phyloP scores from a whole-genome alignment of 1,140 invertebrate genomes.

The Chironomus striatipennis region DNA sequence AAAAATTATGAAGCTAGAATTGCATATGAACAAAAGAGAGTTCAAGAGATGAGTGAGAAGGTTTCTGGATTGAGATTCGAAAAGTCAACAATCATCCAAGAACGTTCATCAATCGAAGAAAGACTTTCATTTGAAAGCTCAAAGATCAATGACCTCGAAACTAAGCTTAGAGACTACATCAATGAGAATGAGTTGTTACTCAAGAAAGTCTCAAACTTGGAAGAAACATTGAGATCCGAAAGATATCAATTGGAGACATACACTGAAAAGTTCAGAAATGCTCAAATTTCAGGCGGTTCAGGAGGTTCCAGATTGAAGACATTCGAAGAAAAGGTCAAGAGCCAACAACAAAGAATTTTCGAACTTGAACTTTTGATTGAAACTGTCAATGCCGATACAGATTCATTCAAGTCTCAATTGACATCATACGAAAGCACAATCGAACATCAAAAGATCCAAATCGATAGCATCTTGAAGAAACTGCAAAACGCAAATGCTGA shows the following conservation, averaged over 20 bases:
- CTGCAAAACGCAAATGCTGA: conserved; percentile 14
- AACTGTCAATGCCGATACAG: not conserved
- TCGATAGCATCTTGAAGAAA: conserved; percentile 18
- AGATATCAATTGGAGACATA: conserved; percentile 10
- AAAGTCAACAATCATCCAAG: not conserved
- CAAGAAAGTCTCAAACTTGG: not conserved
- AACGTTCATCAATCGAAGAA: not conserved
- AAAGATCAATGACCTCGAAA: not conserved
- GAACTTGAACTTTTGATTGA: conserved; percentile 9
- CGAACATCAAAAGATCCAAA: not conserved
- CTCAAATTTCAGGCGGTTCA: not conserved
- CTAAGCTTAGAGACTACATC: not conserved
- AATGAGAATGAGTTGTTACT: conserved; percentile 11
- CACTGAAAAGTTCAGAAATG: not conserved
- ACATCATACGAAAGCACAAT: not conserved
- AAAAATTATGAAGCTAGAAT: conserved; percentile 11
- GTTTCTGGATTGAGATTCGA: not conserved
- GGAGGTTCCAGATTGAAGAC: not conserved
- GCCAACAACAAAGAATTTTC: conserved; percentile 9
- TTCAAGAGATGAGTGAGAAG: conserved; percentile 20
- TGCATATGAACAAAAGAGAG: conserved; percentile 11
- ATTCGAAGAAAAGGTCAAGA: not conserved
- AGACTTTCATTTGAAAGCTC: not conserved
- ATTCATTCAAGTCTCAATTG: not conserved
- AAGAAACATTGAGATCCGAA: not conserved